A percentile compares a stretch with the other conserved stretches of the same genome.
Evolutionary conservation across 2,797 vertebrate genomes (phyloP).

Genomic region (Esox masquinongy): DNA sequence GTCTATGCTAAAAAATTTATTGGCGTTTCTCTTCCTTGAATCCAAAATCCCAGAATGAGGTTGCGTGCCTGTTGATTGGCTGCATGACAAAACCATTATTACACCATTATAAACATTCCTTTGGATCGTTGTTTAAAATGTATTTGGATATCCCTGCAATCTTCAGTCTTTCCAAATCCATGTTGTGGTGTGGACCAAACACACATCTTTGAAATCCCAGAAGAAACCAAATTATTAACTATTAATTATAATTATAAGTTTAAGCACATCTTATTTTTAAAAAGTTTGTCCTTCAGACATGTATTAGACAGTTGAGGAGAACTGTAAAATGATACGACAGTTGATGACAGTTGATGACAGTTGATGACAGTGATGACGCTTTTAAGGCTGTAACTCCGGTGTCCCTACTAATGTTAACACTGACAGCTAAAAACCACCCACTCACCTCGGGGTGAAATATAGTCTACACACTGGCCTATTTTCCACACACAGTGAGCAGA

Average conservation of each 20-base stretch:
- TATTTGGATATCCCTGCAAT: not conserved
- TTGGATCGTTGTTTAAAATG: not conserved
- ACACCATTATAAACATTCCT: not conserved
- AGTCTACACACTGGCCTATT: conserved; percentile 2
- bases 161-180: not conserved
- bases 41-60: too few species aligned
- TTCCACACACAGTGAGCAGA: too few species aligned
- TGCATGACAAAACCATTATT: not conserved
- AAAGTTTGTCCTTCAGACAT: too few species aligned
- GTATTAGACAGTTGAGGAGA: not conserved
- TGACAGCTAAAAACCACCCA: conserved; percentile 30
- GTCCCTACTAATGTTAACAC: not conserved
- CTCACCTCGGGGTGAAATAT: not conserved
- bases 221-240: not conserved
- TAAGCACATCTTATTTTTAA: too few species aligned
- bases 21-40: too few species aligned
- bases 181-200: not conserved
- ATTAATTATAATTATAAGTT: too few species aligned
- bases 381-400: conserved; percentile 16
- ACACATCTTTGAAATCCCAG: not conserved
- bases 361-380: conserved; percentile 27
- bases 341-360: not conserved
- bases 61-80: too few species aligned
- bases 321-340: not conserved
- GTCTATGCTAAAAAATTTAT: too few species aligned